Evolutionary conservation across 2,888 invertebrate genomes (phyloP).

Genomic region (Sinhomidia bicolor): DNA sequence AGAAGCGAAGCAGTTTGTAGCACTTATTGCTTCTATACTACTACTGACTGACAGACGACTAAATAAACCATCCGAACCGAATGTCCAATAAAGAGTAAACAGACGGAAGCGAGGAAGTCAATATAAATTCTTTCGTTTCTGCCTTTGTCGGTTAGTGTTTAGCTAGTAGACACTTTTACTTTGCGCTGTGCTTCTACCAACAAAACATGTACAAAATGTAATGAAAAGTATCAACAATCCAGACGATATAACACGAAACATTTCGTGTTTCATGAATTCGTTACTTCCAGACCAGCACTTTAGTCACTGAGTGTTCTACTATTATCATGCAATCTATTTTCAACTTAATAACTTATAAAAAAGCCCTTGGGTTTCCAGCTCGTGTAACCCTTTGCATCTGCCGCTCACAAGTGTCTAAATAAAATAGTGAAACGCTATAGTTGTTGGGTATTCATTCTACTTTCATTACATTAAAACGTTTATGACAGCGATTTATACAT

Average conservation of each 20-base stretch:
- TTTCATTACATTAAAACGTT: neutral
- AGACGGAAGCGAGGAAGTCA: neutral
- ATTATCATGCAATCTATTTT: neutral
- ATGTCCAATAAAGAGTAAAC: neutral
- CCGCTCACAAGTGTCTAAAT: conserved; percentile 16
- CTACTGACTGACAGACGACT: neutral
- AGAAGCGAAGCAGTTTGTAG: neutral
- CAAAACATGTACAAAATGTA: neutral
- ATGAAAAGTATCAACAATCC: conserved; percentile 10
- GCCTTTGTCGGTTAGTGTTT: conserved; percentile 11
- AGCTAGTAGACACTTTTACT: neutral
- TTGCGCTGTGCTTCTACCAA: neutral
- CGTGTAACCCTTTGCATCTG: conserved; percentile 5
- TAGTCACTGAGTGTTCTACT: neutral
- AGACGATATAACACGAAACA: conserved; percentile 5
- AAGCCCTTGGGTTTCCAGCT: neutral
- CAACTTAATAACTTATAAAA: conserved; percentile 12
- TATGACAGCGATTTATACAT: neutral
- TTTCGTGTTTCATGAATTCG: conserved; percentile 18
- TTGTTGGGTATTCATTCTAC: neutral
- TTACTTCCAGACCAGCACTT: conserved; percentile 33
- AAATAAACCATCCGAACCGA: neutral
- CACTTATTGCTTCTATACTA: neutral
- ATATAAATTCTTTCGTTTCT: neutral
- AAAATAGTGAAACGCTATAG: neutral